A percentile compares a stretch with the other conserved stretches of the same genome.
phyloP scores from a whole-genome alignment of 2,888 invertebrate species.

The Phragmatobia fuliginosa region DNA sequence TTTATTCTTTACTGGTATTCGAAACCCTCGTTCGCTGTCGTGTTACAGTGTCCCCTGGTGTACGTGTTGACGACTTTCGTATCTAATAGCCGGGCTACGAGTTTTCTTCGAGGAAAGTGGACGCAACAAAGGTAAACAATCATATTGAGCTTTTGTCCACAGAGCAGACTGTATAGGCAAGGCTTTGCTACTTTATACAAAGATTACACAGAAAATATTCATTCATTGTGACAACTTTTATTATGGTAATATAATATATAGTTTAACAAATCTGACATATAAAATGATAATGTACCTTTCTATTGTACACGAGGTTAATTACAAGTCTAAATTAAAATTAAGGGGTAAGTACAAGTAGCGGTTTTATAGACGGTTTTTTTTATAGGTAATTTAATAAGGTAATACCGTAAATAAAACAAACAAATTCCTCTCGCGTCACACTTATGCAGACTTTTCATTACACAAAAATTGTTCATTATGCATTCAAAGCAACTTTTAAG shows the following conservation, averaged over 20 bases:
- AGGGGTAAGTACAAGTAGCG: too few relatives aligned
- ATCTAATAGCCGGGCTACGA: constrained; percentile 17
- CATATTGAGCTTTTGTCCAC: constrained; percentile 35
- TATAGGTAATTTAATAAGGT: too few relatives aligned
- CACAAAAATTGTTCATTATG: background rate
- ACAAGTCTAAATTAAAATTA: too few relatives aligned
- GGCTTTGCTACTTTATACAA: constrained; percentile 10
- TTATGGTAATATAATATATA: background rate
- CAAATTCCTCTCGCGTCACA: background rate
- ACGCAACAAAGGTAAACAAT: constrained; percentile 36
- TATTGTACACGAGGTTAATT: too few relatives aligned
- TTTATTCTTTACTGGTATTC: constrained; percentile 50
- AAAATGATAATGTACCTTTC: too few relatives aligned
- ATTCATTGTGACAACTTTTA: background rate
- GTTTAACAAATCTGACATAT: too few relatives aligned
- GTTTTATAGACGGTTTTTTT: too few relatives aligned
- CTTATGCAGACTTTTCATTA: background rate
- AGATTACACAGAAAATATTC: constrained; percentile 14
- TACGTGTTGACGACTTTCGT: constrained; percentile 38
- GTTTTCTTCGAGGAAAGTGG: constrained; percentile 39
- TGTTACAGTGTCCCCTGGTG: constrained; percentile 36
- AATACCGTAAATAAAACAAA: too few relatives aligned
- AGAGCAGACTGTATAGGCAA: constrained; percentile 25
- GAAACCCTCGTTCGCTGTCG: constrained; percentile 45
- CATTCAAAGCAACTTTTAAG: constrained; percentile 2